Evolutionary conservation across 1,140 invertebrate genomes (phyloP), one percentile per base, ranked within the genome.

Genomic region (Kradibia gibbosae): DNA sequence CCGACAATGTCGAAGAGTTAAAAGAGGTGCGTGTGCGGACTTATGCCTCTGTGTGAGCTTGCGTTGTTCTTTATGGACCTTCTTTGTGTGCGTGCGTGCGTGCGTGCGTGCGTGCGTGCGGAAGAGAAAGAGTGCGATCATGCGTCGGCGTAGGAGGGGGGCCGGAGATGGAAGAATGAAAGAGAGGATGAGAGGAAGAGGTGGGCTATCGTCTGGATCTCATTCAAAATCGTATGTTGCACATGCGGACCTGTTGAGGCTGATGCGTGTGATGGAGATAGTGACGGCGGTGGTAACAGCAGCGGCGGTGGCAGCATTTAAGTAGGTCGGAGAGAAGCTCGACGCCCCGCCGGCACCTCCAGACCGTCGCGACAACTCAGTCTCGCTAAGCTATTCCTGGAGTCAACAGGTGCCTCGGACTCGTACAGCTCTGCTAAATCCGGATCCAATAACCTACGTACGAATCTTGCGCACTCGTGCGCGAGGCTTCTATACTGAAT

Each of bases 351-450:
- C 50, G 70, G 45, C 17, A 70, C 31, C 25, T 36, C 17, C 73
- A 81, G 76, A 81, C 80, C 81, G n/a, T 78, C 72, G 80, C 79
- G 34, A 15, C 55, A 39, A 88, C 89, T 90, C 91, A 92, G 91
- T 92, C 90, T 90, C 84, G 86, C 87, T 78, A 91, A 88, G 89
- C 88, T 90, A 89, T 90, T 87, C 90, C 88, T 87, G 88, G 88
- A 89, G 90, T 90, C 86, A 91, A 90, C 90, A 91, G 89, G 91
- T 91, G 89, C 84, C 39, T 34, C 53, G 74, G 20, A 45, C 57
- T 65, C 1, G 53, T 45, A 34, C 25, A 45, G 71, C 28, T n/a
- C 28, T 36, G 28, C 0, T 75, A n/a, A 17, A 73, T 13, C 42
- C n/a, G 15, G 48, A 42, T 48, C 2, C n/a, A 71, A 13, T 25